Percentiles rank a stretch among this genome's conserved stretches.
Conservation (phyloP, 2,797 vertebrate species). For the Synaphobranchus kaupii region DNA sequence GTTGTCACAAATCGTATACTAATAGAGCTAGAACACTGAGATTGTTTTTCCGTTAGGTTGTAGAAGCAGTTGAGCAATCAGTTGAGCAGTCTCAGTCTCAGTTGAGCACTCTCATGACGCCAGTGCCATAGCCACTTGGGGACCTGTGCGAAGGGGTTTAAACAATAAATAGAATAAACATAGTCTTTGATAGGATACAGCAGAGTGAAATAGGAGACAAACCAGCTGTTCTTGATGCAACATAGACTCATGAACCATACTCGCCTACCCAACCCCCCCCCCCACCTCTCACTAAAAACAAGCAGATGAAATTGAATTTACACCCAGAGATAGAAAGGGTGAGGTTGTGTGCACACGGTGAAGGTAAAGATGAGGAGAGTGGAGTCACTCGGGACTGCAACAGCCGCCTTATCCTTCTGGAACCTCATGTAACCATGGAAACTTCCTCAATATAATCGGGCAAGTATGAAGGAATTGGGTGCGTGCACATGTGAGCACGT, state of each 20-base stretch:
- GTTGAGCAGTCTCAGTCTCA: too few species aligned
- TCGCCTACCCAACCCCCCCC: conserved; percentile 29
- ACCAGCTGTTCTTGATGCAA: conserved; percentile 43
- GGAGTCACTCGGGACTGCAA: conserved; percentile 45
- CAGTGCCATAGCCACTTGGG: too few species aligned
- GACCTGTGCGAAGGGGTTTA: background rate
- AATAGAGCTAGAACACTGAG: too few species aligned
- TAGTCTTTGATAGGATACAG: background rate
- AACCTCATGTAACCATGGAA: conserved; percentile 64
- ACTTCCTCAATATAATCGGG: conserved; percentile 57
- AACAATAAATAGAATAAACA: background rate
- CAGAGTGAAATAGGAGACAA: conserved; percentile 35
- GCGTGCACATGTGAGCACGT: background rate
- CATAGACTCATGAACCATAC: conserved; percentile 33
- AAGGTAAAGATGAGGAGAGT: conserved; percentile 44
- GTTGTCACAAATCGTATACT: too few species aligned
- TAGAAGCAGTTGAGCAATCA: too few species aligned
- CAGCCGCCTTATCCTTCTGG: conserved; percentile 51
- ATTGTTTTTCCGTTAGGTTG: too few species aligned
- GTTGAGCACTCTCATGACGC: too few species aligned
- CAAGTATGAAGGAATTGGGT: conserved; percentile 49
- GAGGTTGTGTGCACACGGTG: background rate
- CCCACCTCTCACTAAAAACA: background rate
- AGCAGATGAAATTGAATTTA: conserved; percentile 38
- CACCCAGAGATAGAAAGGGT: conserved; percentile 28